Percentiles rank a stretch among this genome's conserved stretches.
Evolutionary conservation across 2,888 invertebrate species (phyloP).

Genomic region (Ochropleura plecta): DNA sequence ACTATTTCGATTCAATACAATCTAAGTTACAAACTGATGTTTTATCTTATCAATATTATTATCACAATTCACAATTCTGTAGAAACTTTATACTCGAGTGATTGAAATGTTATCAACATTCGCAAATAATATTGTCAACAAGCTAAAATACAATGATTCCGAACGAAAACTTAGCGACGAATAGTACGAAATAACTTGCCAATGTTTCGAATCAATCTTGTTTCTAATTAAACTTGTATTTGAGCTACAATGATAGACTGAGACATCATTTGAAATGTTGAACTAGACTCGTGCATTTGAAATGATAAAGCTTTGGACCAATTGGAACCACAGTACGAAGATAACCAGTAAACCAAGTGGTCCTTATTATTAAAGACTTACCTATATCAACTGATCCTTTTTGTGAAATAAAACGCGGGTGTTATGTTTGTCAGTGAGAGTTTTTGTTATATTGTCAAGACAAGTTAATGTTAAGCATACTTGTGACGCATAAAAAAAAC

Average conservation of each 20-base stretch:
- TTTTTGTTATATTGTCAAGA: background rate
- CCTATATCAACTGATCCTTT: background rate
- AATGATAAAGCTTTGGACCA: background rate
- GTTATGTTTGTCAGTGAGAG: background rate
- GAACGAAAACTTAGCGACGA: constrained; percentile 9
- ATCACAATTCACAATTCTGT: background rate
- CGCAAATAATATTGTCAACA: background rate
- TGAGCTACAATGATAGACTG: constrained; percentile 10
- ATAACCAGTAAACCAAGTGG: background rate
- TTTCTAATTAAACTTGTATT: constrained; percentile 20
- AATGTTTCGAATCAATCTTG: constrained; percentile 13
- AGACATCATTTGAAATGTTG: background rate
- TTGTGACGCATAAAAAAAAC: background rate
- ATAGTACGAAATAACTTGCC: constrained; percentile 19
- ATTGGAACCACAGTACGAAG: constrained; percentile 9
- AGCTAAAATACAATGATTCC: background rate
- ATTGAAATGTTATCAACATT: constrained; percentile 2
- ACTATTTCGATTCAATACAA: background rate
- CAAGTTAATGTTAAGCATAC: background rate
- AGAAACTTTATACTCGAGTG: background rate
- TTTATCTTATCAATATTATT: background rate
- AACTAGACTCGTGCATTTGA: background rate
- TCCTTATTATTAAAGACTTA: too few species aligned
- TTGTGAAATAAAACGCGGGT: background rate
- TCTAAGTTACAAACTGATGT: background rate